Evolutionary conservation across 2,797 vertebrate genomes (phyloP), one percentile per base, ranked within the genome.

Genomic region (Fratercula arctica): DNA sequence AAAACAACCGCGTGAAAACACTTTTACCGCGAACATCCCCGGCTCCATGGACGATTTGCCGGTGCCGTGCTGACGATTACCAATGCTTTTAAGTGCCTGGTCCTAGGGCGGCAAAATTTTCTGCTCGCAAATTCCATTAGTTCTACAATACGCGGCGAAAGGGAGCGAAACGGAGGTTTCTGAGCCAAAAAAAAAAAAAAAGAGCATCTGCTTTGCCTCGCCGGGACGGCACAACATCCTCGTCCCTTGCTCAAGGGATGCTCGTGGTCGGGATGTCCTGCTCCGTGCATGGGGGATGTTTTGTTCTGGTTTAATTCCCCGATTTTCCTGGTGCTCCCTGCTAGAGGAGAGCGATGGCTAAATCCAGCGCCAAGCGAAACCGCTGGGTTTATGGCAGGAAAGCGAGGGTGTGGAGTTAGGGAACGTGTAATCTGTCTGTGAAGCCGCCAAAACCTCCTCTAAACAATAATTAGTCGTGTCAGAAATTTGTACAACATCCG

Each of bases 381-480:
- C 1, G 25, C 48, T 45, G 57, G 48, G 20, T 78, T 67, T 35
- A 17, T 25, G 54, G 76, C 59, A 82, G 50, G 35, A 39, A 50
- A 68, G 41, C 10, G 5, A 69, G 85, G 77, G 43, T 91, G 95
- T 54, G 69, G 91, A 89, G 89, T 89, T 89, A 93, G 91, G 91
- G 96, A 90, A 96, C 33, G 79, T 53, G 95, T 93, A 87, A 97
- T 96, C 93, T 78, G 63, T 89, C 94, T 77, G 37, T 61, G 7
- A 76, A 90, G 93, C 79, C 68, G 94, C 95, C 85, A 79, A 81
- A 87, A 85, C 69, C 13, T 77, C 89, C 95, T 95, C 86, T 81
- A 87, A 90, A 93, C 68, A 89, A 70, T 94, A 94, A 97, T 96
- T 75, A 96, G 72, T 84, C 78, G 23, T 85, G 88, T 94, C 95